Percentiles rank a stretch among this genome's conserved stretches.
phyloP scores from a whole-genome alignment of 2,888 invertebrate species.

The Petrolisthes cinctipes region DNA sequence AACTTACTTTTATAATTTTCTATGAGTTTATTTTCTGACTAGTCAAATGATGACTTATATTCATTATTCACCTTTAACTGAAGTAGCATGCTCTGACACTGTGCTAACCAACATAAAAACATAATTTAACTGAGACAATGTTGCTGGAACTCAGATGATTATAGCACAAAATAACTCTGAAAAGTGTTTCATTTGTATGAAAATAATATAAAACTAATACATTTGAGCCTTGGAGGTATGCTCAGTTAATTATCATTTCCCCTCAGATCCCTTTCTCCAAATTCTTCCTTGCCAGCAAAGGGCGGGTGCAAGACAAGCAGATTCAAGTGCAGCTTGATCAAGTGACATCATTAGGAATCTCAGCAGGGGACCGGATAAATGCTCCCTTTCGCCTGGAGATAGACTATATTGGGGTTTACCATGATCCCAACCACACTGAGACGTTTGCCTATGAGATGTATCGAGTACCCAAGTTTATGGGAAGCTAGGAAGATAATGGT shows the following conservation, averaged over 20 bases:
- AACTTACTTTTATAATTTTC: too few species aligned
- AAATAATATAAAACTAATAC: too few species aligned
- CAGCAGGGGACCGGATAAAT: constrained; percentile 82
- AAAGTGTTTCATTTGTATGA: too few species aligned
- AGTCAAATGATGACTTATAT: too few species aligned
- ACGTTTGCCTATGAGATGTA: constrained; percentile 96
- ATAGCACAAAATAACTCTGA: too few species aligned
- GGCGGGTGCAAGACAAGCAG: constrained; percentile 88
- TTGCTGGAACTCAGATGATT: too few species aligned
- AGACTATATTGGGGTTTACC: constrained; percentile 90
- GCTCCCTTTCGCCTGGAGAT: constrained; percentile 92
- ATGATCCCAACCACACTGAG: constrained; percentile 84
- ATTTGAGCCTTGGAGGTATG: too few species aligned
- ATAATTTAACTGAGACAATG: too few species aligned
- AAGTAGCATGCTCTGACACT: too few species aligned
- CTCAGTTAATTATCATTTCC: constrained; percentile 59
- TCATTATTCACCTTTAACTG: too few species aligned
- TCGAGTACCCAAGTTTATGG: constrained; percentile 71
- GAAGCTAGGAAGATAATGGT: background rate
- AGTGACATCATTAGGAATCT: constrained; percentile 84
- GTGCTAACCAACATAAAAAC: too few species aligned
- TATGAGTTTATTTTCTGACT: too few species aligned
- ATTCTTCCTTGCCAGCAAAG: constrained; percentile 85
- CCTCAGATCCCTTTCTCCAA: constrained; percentile 94
- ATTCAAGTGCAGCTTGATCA: constrained; percentile 74